Conservation (phyloP, 30 jellyfish, hydroid and myxozoan species). For the Hydra vulgaris region DNA sequence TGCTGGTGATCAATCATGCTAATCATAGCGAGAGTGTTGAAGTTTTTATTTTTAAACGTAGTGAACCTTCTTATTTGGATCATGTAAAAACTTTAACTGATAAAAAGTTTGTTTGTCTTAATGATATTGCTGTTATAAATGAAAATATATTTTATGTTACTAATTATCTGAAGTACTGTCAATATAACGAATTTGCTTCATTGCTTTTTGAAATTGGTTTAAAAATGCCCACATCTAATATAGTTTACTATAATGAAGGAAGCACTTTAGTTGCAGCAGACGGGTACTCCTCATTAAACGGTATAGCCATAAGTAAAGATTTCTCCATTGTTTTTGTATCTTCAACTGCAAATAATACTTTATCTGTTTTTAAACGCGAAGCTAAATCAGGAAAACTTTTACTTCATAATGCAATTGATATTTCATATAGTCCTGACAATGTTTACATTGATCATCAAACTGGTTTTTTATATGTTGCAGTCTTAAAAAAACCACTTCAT, state of each 20-base stretch:
- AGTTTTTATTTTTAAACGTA: conserved; percentile 37
- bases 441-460: conserved; percentile 41
- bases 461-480: conserved; percentile 57
- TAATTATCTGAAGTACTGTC: conserved; percentile 47
- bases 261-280: conserved; percentile 21
- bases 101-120: conserved; percentile 45
- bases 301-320: conserved; percentile 52
- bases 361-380: conserved; percentile 32
- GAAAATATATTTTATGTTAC: conserved; percentile 59
- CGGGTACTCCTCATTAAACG: conserved; percentile 37
- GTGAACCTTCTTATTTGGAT: conserved; percentile 20
- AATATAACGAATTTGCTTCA: not conserved
- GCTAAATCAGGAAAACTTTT: conserved; percentile 8
- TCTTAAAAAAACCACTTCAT: conserved; percentile 18
- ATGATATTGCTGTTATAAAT: conserved; percentile 53
- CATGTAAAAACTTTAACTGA: conserved; percentile 50
- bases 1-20: conserved; percentile 66
- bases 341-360: not conserved
- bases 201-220: conserved; percentile 17
- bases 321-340: conserved; percentile 45
- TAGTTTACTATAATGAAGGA: conserved; percentile 56
- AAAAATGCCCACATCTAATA: conserved; percentile 29
- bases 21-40: conserved; percentile 50
- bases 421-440: conserved; percentile 50
- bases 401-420: conserved; percentile 1